Evolutionary conservation across 2,888 invertebrate genomes (phyloP), one percentile per base, ranked within the genome.

Genomic region (Sicus ferrugineus): DNA sequence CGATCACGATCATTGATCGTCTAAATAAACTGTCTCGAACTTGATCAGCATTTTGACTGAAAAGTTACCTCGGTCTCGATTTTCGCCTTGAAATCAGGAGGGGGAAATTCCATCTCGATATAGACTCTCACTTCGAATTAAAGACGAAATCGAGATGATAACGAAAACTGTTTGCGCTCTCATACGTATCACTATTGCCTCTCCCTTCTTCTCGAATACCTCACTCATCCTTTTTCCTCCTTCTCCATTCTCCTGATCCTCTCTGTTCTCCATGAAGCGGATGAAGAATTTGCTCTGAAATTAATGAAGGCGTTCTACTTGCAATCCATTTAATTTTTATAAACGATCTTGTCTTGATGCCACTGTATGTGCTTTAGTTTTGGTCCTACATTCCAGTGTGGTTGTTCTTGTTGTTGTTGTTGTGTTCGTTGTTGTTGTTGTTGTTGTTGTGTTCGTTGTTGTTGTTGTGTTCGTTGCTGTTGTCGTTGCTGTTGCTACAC

Each of bases 231-330:
- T 23, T 52, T 7, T 23, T 52, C 26, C 28, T 28, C 26, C 23
- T 19, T 11, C 52, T 54, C 26, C 26, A 23, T 11, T 5, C 3
- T 19, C 52, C 42, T 42, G 42, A 9, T 30, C 56, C 23, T 14
- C 23, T 23, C 54, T 26, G 23, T 9, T 9, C 28, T 23, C 54
- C 11, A 34, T 16, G 46, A 14, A 58, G 28, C 3, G 26, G 54
- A 19, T 42, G 56, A 28, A 66, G 72, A 74, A 75, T 75, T 76
- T 73, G 71, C 73, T 75, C 75, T 72, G 73, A 77, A 76, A 81
- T 80, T 81, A 81, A 80, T 80, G 81, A 80, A 81, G 81, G 81
- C 81, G 80, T 81, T 80, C 77, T 78, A 73, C 76, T 75, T 73
- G 78, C 80, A 80, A 81, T 81, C 78, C 80, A 80, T 81, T 81